A percentile compares a stretch with the other conserved stretches of the same genome.
Evolutionary conservation across 2,113 vertebrate genomes (phyloP).

Genomic region (Psittacula cyanocephala): DNA sequence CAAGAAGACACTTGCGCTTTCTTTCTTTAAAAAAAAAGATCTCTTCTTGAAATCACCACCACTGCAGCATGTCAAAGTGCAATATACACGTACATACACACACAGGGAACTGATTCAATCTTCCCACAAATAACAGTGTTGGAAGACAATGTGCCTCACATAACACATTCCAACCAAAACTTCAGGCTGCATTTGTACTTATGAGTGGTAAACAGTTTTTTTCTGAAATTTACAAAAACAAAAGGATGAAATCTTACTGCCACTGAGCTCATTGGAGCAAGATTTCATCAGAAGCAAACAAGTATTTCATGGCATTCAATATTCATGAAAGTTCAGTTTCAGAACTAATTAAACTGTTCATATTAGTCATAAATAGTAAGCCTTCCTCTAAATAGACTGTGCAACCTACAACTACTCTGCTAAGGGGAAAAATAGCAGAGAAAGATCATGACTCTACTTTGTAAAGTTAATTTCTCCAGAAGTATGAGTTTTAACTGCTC

Average conservation of each 20-base stretch:
- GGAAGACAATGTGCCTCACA: slow-evolving; percentile 57
- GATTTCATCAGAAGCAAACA: not conserved
- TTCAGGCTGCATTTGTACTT: slow-evolving; percentile 54
- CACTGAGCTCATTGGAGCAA: not conserved
- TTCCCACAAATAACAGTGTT: slow-evolving; percentile 52
- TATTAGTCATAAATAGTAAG: not conserved
- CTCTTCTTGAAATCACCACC: not conserved
- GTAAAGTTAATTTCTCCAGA: slow-evolving; percentile 8
- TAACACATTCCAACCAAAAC: slow-evolving; percentile 44
- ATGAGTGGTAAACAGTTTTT: slow-evolving; percentile 55
- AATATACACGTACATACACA: not conserved
- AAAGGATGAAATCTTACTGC: slow-evolving; percentile 13
- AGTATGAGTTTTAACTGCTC: not conserved
- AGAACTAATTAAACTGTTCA: slow-evolving; percentile 27
- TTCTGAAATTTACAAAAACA: not conserved
- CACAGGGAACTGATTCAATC: slow-evolving; percentile 11
- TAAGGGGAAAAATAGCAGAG: slow-evolving; percentile 32
- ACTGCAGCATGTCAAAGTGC: slow-evolving; percentile 1
- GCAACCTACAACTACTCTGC: not conserved
- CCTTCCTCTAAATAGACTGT: not conserved
- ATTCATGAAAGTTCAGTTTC: slow-evolving; percentile 9
- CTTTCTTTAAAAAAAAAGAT: not conserved
- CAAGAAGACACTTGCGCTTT: not conserved
- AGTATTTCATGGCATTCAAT: not conserved
- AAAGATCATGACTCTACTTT: slow-evolving; percentile 3